phyloP scores from a whole-genome alignment of 2,888 invertebrate genomes.

The Neria commutata region DNA sequence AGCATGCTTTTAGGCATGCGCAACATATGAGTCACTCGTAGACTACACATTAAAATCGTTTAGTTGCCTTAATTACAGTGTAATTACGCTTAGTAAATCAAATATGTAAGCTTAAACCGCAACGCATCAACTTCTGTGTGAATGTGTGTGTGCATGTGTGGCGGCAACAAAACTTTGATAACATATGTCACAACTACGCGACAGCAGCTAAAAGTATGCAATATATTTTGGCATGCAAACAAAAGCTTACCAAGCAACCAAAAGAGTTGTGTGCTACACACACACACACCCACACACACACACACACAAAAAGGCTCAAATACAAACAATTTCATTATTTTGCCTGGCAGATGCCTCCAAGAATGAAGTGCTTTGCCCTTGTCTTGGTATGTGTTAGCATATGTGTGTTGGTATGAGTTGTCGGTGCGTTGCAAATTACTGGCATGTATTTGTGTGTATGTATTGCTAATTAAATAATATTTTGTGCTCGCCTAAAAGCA shows the following conservation, averaged over 20 bases:
- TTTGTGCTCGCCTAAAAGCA: background rate
- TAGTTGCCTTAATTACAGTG: background rate
- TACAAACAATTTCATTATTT: no score
- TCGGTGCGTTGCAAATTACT: background rate
- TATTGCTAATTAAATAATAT: slow-evolving; percentile 5
- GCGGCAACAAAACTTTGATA: background rate
- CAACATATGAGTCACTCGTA: background rate
- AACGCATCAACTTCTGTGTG: background rate
- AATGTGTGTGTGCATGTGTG: background rate
- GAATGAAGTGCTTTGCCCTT: no score
- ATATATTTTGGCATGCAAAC: no score
- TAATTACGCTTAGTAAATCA: background rate
- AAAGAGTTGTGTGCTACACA: background rate
- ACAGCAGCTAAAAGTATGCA: background rate
- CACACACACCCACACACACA: background rate
- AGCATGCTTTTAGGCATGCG: no score
- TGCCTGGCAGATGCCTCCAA: no score
- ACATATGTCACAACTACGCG: background rate
- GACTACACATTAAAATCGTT: no score
- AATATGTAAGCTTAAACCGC: background rate
- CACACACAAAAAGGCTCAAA: background rate
- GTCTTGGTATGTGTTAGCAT: background rate
- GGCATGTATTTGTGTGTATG: background rate
- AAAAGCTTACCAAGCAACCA: no score
- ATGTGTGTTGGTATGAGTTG: background rate